These are phyloP conservation scores for Matsumurasca onukii DNA, from an alignment of 1,140 invertebrate species.

Conservation along the genomic window DNA sequence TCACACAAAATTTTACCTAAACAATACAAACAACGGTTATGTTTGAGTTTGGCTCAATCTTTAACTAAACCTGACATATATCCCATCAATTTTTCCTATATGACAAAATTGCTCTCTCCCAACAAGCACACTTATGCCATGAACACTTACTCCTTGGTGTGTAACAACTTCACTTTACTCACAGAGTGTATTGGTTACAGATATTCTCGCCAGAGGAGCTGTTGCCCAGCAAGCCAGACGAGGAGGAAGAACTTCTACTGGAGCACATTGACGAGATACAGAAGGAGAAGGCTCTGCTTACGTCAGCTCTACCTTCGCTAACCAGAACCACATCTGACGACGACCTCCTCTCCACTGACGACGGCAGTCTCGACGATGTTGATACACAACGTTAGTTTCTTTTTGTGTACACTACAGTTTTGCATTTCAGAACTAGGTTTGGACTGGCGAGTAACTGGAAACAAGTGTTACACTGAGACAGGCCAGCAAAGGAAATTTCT, in stretches of 20 bases:
- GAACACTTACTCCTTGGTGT: too few relatives aligned
- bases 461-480: neutral
- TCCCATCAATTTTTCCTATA: too few relatives aligned
- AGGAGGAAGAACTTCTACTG: constrained; percentile 68
- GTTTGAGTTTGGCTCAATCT: too few relatives aligned
- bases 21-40: too few relatives aligned
- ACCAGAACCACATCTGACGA: constrained; percentile 80
- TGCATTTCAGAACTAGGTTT: too few relatives aligned
- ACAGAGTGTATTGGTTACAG: constrained; percentile 32
- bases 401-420: too few relatives aligned
- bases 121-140: too few relatives aligned
- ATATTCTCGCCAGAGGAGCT: constrained; percentile 62
- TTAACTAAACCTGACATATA: too few relatives aligned
- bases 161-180: too few relatives aligned
- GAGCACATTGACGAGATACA: constrained; percentile 72
- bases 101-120: too few relatives aligned
- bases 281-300: constrained; percentile 80
- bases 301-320: constrained; percentile 74
- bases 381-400: constrained; percentile 42
- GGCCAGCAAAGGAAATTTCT: neutral
- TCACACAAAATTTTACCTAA: too few relatives aligned
- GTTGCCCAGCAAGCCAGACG: constrained; percentile 52
- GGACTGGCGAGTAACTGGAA: neutral
- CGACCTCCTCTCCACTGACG: constrained; percentile 71
- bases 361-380: constrained; percentile 57